Evolutionary conservation across 2,888 invertebrate genomes (phyloP).

Genomic region (Archips crataeganus): DNA sequence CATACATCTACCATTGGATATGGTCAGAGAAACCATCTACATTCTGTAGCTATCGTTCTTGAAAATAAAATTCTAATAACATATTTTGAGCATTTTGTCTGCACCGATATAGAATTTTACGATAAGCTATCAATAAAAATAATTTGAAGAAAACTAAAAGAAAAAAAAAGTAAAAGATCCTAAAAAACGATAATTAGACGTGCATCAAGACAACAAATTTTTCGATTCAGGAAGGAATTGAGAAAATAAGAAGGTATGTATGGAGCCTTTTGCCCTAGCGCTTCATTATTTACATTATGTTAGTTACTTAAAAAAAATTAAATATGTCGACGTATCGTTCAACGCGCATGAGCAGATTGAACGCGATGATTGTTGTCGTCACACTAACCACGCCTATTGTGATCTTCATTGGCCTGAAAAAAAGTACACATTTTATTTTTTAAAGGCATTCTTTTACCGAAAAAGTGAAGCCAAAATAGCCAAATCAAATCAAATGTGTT

Average conservation of each 20-base stretch:
- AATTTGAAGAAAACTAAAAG: not conserved
- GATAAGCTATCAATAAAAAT: not conserved
- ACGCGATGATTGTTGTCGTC: constrained; percentile 69
- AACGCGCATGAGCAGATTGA: constrained; percentile 68
- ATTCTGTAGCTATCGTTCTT: not conserved
- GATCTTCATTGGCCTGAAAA: constrained; percentile 77
- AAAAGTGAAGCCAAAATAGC: no score
- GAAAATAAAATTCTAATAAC: no score
- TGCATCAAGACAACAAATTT: no score
- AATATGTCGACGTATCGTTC: constrained; percentile 55
- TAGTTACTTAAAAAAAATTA: not conserved
- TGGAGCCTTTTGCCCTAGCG: not conserved
- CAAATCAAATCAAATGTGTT: no score
- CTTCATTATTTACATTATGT: not conserved
- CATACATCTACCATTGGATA: no score
- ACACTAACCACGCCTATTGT: constrained; percentile 73
- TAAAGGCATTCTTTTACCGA: not conserved
- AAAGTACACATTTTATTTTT: not conserved
- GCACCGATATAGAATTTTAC: not conserved
- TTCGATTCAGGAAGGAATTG: not conserved
- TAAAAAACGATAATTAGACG: no score
- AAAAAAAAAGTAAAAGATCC: not conserved
- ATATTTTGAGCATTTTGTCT: no score
- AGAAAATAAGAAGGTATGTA: not conserved
- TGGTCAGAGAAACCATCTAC: not conserved